Percentiles rank a stretch among this genome's conserved stretches.
Evolutionary conservation across 2,888 invertebrate species (phyloP).

Genomic region (Morpho deidamia): DNA sequence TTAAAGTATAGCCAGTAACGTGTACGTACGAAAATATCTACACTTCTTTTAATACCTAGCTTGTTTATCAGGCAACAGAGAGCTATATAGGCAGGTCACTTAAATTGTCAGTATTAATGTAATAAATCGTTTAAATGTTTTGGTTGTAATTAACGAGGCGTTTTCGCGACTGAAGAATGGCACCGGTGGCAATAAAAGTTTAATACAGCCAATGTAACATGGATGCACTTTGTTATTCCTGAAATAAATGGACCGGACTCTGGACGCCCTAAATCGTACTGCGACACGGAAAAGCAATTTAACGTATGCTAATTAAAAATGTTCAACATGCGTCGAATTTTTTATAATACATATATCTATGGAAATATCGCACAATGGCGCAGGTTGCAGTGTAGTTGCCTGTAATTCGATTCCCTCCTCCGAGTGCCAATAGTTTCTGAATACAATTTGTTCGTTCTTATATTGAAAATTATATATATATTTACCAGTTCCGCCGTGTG

Average conservation of each 20-base stretch:
- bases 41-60: background rate
- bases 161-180: conserved; percentile 61
- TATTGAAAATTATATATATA: too few relatives aligned
- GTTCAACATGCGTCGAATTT: conserved; percentile 14
- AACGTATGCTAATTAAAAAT: conserved; percentile 45
- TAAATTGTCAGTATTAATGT: conserved; percentile 30
- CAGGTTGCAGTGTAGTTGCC: too few relatives aligned
- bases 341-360: too few relatives aligned
- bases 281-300: conserved; percentile 46
- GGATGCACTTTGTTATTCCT: conserved; percentile 51
- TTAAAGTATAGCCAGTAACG: too few relatives aligned
- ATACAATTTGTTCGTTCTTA: too few relatives aligned
- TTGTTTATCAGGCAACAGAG: too few relatives aligned
- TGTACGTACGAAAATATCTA: too few relatives aligned
- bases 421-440: too few relatives aligned
- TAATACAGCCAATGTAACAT: conserved; percentile 58
- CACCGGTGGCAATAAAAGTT: conserved; percentile 61
- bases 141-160: conserved; percentile 63
- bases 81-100: too few relatives aligned
- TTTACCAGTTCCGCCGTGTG: too few relatives aligned
- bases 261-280: conserved; percentile 33
- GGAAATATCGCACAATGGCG: too few relatives aligned
- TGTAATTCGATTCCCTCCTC: too few relatives aligned
- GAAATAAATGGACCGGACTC: conserved; percentile 45
- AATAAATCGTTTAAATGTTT: conserved; percentile 69